Conservation (phyloP, 1,140 invertebrate species). For the Antheraea pernyi region DNA sequence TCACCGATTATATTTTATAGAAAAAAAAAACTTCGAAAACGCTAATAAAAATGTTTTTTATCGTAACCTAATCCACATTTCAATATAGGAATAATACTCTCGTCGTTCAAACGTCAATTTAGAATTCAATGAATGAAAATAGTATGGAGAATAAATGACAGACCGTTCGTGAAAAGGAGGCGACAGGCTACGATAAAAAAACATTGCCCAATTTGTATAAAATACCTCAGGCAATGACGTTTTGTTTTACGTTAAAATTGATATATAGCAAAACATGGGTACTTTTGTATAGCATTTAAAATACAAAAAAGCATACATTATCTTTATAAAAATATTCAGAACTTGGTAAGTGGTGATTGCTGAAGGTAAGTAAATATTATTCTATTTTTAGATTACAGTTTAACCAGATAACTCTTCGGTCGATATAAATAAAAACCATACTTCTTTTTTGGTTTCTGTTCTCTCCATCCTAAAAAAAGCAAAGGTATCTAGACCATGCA, state of each 20-base stretch:
- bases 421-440: too few species aligned
- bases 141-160: constrained; percentile 29
- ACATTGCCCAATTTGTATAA: not conserved
- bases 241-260: not conserved
- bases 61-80: not conserved
- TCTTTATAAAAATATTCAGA: too few species aligned
- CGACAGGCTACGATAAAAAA: constrained; percentile 31
- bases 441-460: too few species aligned
- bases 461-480: too few species aligned
- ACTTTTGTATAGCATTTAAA: too few species aligned
- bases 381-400: too few species aligned
- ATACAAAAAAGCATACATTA: too few species aligned
- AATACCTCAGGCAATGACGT: not conserved
- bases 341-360: too few species aligned
- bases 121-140: constrained; percentile 31
- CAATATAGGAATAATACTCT: not conserved
- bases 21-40: constrained; percentile 37
- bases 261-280: too few species aligned
- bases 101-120: not conserved
- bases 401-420: too few species aligned
- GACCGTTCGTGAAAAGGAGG: constrained; percentile 37
- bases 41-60: not conserved
- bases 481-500: too few species aligned
- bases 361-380: too few species aligned
- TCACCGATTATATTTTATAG: constrained; percentile 52